Percentiles rank a stretch among this genome's conserved stretches.
Conservation (phyloP, 2,797 vertebrate species). For the Sebastes kiyomatsui region DNA sequence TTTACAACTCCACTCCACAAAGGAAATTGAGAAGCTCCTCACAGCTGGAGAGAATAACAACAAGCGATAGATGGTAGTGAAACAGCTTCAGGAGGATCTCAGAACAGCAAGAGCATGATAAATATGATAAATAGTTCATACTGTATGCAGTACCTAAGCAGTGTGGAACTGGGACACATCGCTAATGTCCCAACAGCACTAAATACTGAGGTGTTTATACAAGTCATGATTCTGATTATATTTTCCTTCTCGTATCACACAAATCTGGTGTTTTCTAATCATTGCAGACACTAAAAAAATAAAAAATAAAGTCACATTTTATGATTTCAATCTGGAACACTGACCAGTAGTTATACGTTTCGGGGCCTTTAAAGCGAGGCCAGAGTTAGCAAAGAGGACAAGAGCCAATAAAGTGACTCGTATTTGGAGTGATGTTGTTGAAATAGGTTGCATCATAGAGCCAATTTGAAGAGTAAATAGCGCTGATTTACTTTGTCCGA, state of each 20-base stretch:
- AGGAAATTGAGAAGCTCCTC: not conserved
- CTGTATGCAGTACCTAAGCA: not conserved
- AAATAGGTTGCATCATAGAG: not conserved
- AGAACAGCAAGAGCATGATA: not conserved
- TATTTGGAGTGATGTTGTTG: not conserved
- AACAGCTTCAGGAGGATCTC: not conserved
- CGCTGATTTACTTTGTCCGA: not conserved
- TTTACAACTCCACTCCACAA: not conserved
- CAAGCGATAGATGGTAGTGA: not conserved
- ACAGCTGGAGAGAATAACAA: constrained; percentile 4
- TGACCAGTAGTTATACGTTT: not conserved
- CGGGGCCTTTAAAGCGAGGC: not conserved
- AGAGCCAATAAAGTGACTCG: not conserved
- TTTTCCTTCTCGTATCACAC: not conserved
- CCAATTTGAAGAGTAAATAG: not conserved
- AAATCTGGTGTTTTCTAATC: constrained; percentile 16
- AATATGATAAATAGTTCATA: not conserved
- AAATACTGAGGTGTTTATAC: not conserved
- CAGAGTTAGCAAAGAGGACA: not conserved
- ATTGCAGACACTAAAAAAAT: not conserved
- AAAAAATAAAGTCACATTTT: not conserved
- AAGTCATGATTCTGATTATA: not conserved
- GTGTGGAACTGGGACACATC: not conserved
- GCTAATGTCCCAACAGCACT: not conserved
- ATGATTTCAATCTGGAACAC: constrained; percentile 3